Base-by-base conservation (phyloP, 2,113 vertebrate species). In the Gallinago jamesoni region DNA sequence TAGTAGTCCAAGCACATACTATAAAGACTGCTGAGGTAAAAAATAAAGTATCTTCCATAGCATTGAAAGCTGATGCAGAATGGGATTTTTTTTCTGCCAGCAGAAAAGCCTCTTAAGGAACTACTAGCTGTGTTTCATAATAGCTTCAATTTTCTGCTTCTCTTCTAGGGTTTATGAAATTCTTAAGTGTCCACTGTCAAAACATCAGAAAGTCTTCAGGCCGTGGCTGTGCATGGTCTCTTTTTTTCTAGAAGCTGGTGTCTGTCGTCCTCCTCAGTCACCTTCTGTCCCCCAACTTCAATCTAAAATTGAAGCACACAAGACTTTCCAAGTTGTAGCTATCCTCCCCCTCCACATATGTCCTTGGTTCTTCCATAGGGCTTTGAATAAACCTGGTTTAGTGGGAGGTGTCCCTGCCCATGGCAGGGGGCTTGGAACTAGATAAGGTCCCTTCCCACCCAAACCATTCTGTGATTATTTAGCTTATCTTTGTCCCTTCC, bases 281-380 rank as follows among this genome's bases (percentile, higher is more conserved):
- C 27, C 60, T 77, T 79, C 25, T n/a, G 14, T 56, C 6, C 11
- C n/a, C 13, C 20, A 53, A 18, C 27, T 87, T 93, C 30, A 63
- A n/a, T 67, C 66, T 81, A 28, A 89, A 80, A 48, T 87, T 64
- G 47, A 48, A 48, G 13, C 20, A 73, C 10, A 4, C 35, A 33
- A 74, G 37, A 55, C 14, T 37, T 82, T 56, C 20, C n/a, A 0
- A 48, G 20, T 66, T 74, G 37, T 13, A 80, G 12, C 16, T 74
- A 19, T 60, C 8, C 6, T 7, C 3, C 1, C 4, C 1, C 33
- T 48, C 33, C 31, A 78, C 45, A 78, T 67, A 8, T 1, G 4
- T 55, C 47, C 6, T 31, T 87, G 52, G 1, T 76, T 90, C 66
- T 90, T 63, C 33, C 24, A 20, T 1, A 41, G 63, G 39, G 28